phyloP scores from a whole-genome alignment of 2,797 vertebrate genomes.

The Myotis planiceps region DNA sequence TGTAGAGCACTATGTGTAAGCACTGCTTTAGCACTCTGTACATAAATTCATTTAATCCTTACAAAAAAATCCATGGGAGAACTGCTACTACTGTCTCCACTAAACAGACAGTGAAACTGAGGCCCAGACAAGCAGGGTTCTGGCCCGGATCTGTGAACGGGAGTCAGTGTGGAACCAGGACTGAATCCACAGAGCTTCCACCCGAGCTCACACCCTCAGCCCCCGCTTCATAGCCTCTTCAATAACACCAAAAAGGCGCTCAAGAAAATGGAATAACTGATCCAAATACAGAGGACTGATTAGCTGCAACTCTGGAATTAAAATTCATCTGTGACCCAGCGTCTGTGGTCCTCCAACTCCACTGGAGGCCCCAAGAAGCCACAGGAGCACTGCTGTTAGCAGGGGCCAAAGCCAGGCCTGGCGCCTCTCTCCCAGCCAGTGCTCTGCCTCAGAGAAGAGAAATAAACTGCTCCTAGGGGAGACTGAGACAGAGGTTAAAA shows the following conservation, averaged over 20 bases:
- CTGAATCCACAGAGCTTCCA: not conserved
- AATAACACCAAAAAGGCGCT: not conserved
- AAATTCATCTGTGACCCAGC: not conserved
- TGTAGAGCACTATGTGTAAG: not conserved
- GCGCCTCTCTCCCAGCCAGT: not conserved
- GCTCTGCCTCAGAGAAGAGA: not conserved
- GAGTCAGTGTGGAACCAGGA: not conserved
- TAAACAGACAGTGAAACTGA: too few species aligned
- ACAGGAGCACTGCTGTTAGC: accelerated
- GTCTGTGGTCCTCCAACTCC: not conserved
- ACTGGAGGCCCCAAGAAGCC: not conserved
- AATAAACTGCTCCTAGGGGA: not conserved
- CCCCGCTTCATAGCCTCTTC: not conserved
- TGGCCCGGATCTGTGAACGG: not conserved
- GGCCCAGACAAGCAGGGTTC: not conserved
- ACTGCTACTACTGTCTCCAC: not conserved
- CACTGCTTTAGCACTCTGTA: not conserved
- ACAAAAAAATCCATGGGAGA: not conserved
- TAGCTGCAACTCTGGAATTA: not conserved
- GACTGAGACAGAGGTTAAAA: not conserved
- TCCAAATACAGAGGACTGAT: not conserved
- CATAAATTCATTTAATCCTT: not conserved
- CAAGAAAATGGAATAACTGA: not conserved
- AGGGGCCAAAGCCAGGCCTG: not conserved
- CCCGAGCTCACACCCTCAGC: not conserved